These are phyloP conservation scores for Tokudaia muenninki DNA, from an alignment of 2,797 vertebrate species.

Conservation along the genomic window DNA sequence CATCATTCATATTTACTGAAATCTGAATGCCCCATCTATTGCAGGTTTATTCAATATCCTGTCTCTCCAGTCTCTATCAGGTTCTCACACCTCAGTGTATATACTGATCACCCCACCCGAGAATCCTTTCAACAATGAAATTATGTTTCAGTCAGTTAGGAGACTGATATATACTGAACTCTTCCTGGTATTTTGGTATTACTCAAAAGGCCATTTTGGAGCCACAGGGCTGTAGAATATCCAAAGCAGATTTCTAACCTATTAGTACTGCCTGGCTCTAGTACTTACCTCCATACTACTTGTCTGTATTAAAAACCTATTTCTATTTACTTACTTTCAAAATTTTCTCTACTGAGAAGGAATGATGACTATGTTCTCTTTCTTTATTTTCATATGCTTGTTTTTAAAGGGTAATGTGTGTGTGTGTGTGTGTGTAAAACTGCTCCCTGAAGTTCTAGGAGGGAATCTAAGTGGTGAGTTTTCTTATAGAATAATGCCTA, in stretches of 20 bases:
- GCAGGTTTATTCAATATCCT: not conserved
- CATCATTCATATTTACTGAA: not conserved
- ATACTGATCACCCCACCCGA: not conserved
- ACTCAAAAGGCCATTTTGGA: not conserved
- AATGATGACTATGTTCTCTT: constrained; percentile 41
- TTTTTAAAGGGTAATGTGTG: not conserved
- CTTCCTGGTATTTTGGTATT: not conserved
- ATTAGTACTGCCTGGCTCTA: not conserved
- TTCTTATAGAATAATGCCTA: not conserved
- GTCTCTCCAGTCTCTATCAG: not conserved
- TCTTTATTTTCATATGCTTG: not conserved
- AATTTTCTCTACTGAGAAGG: constrained; percentile 60
- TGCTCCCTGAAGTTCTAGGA: constrained; percentile 44
- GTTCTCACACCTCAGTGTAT: not conserved
- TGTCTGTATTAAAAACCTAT: constrained; percentile 33
- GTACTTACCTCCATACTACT: not conserved
- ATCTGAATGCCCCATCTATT: not conserved
- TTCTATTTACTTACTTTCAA: constrained; percentile 70
- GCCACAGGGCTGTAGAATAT: not conserved
- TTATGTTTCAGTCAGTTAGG: not conserved
- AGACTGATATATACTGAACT: not conserved
- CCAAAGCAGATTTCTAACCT: not conserved
- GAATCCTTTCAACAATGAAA: not conserved
- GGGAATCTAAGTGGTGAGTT: not conserved
- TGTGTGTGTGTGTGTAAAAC: not conserved